Evolutionary conservation across 2,797 vertebrate genomes (phyloP), one percentile per base, ranked within the genome.

Genomic region (Staurois parvus): DNA sequence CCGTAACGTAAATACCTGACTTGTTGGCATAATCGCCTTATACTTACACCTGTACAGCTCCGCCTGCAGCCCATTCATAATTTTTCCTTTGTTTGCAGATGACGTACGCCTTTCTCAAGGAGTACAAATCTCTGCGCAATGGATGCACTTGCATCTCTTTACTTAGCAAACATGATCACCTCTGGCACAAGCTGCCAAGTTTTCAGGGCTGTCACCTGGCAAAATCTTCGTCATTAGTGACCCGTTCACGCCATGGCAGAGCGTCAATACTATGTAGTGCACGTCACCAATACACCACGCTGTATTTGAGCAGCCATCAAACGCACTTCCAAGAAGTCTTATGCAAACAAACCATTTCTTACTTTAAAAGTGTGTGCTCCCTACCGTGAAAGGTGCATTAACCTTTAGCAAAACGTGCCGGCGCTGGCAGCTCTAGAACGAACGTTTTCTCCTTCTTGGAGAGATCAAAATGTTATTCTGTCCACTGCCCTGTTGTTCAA

Each of bases 331-430:
- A 42, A 86, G 66, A 82, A 78, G 21, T 28, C 74, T 72, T 77
- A 28, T n/a, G 32, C 68, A 86, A 83, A 79, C 80, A 87, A 77
- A 29, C 79, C 68, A 77, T 62, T 62, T 76, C 59, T 56, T 75
- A 21, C 64, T 64, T 64, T 66, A 78, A 40, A 83, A 64, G 52
- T 66, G 37, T 62, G 37, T 21, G 69, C 76, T 68, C 40, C 66
- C 68, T 69, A 79, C 75, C 62, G 74, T 86, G 85, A 86, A 83
- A 78, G 34, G 67, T 73, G 28, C 29, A 74, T 78, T 83, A 86
- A 86, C 85, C 85, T 83, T 86, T 73, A 86, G n/a, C 48, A 19
- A 9, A 78, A 76, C 69, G 32, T 56, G 68, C 21, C 11, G 15
- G 77, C 5, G 37, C 85, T 78, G 40, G 68, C 68, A 79, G 74